These are phyloP conservation scores for Agriopis leucophaearia DNA, from an alignment of 2,888 invertebrate genomes.

Conservation along the genomic window DNA sequence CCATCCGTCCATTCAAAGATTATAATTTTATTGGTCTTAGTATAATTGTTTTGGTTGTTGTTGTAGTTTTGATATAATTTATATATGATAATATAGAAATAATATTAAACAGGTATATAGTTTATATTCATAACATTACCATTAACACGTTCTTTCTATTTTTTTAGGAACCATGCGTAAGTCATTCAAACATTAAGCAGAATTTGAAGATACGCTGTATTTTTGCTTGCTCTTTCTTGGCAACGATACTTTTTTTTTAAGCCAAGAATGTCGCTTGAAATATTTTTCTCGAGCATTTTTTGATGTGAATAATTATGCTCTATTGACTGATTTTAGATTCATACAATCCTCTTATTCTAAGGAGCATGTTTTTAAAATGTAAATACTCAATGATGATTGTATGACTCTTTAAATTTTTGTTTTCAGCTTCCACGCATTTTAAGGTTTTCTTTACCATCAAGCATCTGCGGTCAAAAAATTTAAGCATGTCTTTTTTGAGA, in stretches of 20 bases:
- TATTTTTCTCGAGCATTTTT: conserved; percentile 50
- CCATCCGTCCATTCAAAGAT: background rate
- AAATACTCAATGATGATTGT: conserved; percentile 52
- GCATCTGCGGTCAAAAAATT: conserved; percentile 43
- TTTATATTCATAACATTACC: conserved; percentile 28
- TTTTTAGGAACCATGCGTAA: conserved; percentile 87
- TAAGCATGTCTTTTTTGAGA: conserved; percentile 61
- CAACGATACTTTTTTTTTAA: conserved; percentile 57
- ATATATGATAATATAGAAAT: background rate
- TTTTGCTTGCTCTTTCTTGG: conserved; percentile 72
- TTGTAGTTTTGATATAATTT: background rate
- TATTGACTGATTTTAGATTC: conserved; percentile 44
- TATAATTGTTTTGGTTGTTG: too few species aligned
- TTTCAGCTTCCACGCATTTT: conserved; percentile 64
- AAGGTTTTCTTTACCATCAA: conserved; percentile 52
- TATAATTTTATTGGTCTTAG: too few species aligned
- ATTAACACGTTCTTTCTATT: conserved; percentile 76
- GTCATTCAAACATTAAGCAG: conserved; percentile 77
- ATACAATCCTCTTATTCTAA: conserved; percentile 55
- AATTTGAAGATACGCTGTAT: conserved; percentile 72
- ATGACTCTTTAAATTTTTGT: conserved; percentile 56
- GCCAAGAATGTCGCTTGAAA: conserved; percentile 67
- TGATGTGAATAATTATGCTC: conserved; percentile 24
- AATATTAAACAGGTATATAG: background rate
- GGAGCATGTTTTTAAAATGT: conserved; percentile 21